Evolutionary conservation across 2,797 vertebrate genomes (phyloP), one percentile per base, ranked within the genome.

Genomic region (Vultur gryphus): DNA sequence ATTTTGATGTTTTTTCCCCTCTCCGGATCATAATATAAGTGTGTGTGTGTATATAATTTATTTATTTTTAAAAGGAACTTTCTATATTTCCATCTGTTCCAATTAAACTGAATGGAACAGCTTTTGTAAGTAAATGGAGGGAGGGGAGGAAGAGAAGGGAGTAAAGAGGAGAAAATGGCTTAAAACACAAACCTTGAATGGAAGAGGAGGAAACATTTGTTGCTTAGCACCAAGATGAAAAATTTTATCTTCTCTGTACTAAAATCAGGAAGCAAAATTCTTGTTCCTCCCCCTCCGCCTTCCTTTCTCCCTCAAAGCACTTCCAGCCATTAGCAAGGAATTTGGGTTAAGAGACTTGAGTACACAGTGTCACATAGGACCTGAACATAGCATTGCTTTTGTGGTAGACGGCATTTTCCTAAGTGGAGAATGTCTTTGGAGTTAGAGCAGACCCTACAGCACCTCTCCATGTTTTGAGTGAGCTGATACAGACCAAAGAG

Each of bases 91-190:
- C 96, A 97, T 97, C 93, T 97, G 96, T 97, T 98, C 97, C 96
- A 98, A 98, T 98, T 98, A 98, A 98, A 96, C 88, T 96, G 98
- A 98, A 97, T 97, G 93, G 89, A 97, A 96, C 96, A 96, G 93
- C 89, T 97, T 97, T 97, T 97, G 91, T 93, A 97, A 95, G 95
- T 97, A 98, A 96, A 93, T 71, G 5, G 81, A 89, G 89, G 89
- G 95, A 91, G 82, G 93, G 72, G 54, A 90, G 88, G 91, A 97
- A 91, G 25, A 61, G 57, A 97, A 94, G n/a, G 79, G 87, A 88
- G 72, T 71, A 83, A 89, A 87, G 64, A 71, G 46, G 66, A 84
- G 62, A 76, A 54, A 52, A 94, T 77, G 67, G 51, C 46, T 83
- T 95, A 93, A 93, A 96, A 92, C 43, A 84, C 49, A 94, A 88